These are phyloP conservation scores for Apodemus speciosus DNA, from an alignment of 2,113 vertebrate species.

Conservation along the genomic window DNA sequence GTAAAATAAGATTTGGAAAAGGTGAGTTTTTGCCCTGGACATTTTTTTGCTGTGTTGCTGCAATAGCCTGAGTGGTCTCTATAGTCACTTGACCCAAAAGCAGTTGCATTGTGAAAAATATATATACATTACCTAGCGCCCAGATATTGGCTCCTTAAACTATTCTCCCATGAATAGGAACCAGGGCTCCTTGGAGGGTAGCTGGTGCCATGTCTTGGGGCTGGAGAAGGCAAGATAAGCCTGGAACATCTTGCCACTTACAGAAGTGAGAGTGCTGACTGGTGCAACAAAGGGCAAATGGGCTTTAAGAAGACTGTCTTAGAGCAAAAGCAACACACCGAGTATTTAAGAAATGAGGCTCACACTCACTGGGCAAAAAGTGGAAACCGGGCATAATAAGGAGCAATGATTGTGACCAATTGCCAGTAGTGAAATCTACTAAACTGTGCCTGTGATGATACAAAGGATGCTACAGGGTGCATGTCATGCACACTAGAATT, in stretches of 20 bases:
- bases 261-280: background rate
- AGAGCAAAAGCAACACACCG: background rate
- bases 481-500: background rate
- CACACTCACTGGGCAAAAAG: background rate
- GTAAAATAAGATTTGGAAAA: background rate
- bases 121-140: background rate
- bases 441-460: background rate
- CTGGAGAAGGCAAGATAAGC: constrained; percentile 30
- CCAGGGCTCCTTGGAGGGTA: constrained; percentile 25
- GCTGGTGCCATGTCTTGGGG: constrained; percentile 26
- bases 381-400: background rate
- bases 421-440: background rate
- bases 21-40: background rate
- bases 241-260: constrained; percentile 31
- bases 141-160: constrained; percentile 15
- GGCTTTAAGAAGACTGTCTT: background rate
- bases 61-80: background rate
- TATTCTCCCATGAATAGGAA: constrained; percentile 10
- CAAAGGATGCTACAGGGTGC: background rate
- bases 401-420: background rate
- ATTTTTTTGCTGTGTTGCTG: background rate
- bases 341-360: background rate
- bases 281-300: background rate
- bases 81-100: background rate
- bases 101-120: background rate